Conservation (phyloP, 2,797 vertebrate genomes). For the Brotogeris chrysoptera region DNA sequence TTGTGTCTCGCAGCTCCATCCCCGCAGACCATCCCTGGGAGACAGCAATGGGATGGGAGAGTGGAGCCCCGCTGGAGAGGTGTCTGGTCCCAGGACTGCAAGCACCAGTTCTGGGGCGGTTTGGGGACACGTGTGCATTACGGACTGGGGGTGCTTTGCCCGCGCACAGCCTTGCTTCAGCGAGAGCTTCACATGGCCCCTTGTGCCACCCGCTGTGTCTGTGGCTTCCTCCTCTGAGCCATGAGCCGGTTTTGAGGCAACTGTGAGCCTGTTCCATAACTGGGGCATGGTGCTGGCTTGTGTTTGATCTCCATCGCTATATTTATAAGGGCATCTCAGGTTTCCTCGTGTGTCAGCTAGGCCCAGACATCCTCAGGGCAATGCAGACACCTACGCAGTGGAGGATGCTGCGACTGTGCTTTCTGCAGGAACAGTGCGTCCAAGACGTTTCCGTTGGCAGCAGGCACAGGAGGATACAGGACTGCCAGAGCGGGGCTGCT, state of each 20-base stretch:
- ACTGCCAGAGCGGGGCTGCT: not conserved
- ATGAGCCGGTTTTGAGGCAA: not conserved
- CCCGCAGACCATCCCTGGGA: accelerated
- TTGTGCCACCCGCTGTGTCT: accelerated
- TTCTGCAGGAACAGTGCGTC: not conserved
- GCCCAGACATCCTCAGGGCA: accelerated
- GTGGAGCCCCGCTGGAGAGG: accelerated
- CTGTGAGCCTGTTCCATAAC: not conserved
- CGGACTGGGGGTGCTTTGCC: accelerated
- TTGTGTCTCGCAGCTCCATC: not conserved
- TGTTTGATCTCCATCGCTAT: accelerated
- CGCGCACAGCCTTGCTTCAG: not conserved
- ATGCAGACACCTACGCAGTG: not conserved
- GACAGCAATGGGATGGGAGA: not conserved
- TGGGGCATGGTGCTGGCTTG: accelerated
- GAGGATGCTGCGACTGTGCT: not conserved
- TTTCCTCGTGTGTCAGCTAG: accelerated
- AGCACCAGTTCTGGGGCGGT: not conserved
- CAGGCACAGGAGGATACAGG: not conserved
- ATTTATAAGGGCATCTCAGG: not conserved
- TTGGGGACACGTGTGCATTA: accelerated
- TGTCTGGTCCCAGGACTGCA: not conserved
- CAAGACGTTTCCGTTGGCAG: not conserved
- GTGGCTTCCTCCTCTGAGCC: not conserved
- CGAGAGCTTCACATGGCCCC: accelerated